Base-by-base conservation (phyloP, 2,797 vertebrate species). In the Acanthurus leucopareius region DNA sequence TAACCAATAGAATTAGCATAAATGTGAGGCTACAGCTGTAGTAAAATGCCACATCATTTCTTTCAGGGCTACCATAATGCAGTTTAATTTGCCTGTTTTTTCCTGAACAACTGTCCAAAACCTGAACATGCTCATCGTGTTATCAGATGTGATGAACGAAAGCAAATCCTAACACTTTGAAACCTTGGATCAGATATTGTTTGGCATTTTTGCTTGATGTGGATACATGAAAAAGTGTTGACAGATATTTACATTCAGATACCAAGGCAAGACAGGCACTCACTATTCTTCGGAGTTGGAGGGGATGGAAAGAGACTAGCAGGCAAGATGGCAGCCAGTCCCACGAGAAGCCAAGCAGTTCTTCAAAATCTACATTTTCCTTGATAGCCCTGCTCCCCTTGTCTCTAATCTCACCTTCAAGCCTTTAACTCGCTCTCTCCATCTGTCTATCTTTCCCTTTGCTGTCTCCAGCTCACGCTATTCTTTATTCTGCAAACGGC, bases 401-500 rank as follows among this genome's bases (percentile, higher is more conserved):
- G 13, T 58, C 59, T 65, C 73, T 77, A 72, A 85, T 84, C 80
- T 75, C 35, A 62, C 51, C 69, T 56, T 71, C 32, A 57, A 17
- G 25, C 80, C 68, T 87, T 75, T 53, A 61, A 69, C 64, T 76
- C 64, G 10, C 20, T 44, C 40, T 57, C 38, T 70, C 57, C 28
- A 57, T 28, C 59, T 38, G 7, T 57, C 75, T 64, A 1, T 38
- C 61, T 63, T 61, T n/a, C 7, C 35, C 77, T 84, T 59, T 49
- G 5, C 57, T 79, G 63, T 66, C 47, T 76, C 54, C 32, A 54
- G 3, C 69, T 63, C 11, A 2, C 44, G 19, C 52, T 53, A 11
- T 45, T 83, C 67, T 71, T 64, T 59, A 82, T 87, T 85, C 75
- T 28, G 74, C 7, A 75, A 76, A 64, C 75, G 63, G 68, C 65